Base-by-base conservation (phyloP, 2,888 invertebrate species). In the Arenicola marina region DNA sequence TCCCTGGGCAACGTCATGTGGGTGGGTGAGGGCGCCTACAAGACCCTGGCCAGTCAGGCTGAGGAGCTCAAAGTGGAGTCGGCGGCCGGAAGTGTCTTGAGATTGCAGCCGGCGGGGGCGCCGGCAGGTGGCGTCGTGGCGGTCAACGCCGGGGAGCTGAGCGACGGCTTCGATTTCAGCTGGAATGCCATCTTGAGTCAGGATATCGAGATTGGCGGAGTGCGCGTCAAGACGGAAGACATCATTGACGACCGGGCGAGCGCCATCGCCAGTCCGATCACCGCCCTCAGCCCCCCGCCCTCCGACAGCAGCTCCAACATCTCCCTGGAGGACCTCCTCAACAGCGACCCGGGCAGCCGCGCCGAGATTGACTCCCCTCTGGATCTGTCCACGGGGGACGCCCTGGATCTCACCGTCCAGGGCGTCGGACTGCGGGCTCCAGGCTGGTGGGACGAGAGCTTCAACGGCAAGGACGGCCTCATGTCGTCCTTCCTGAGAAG, bases 341-440 rank as follows among this genome's bases (percentile, higher is more conserved):
- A 75, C 53, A 63, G 61, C 29, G 72, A 67, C 48, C 73, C 78
- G 7, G 56, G 45, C 29, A 69, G 67, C 38, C 68, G 68, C 24
- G 21, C 21, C 18, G 72, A 62, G 26, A 53, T 65, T 29, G 70
- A 73, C 26, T 60, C 69, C 29, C 68, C 76, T 0, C 29, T 75
- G 34, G 76, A 66, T 61, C 71, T 73, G 33, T 70, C 70, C 21
- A 72, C 67, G 26, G 73, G 76, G 53, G 72, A 74, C 59, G 75
- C 80, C 21, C 65, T 80, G 45, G 80, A 82, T 69, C 70, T 82
- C 56, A 79, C 79, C 15, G 75, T 82, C 32, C 75, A 75, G 7
- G 83, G 83, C n/a, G 72, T 74, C 4, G 73, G 77, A n/a, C 81
- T 83, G 38, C 73, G 73, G 59, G 76, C 80, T 1, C 82, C 82